These are phyloP conservation scores for Ameiurus melas DNA, from an alignment of 2,113 vertebrate genomes.

Conservation along the genomic window DNA sequence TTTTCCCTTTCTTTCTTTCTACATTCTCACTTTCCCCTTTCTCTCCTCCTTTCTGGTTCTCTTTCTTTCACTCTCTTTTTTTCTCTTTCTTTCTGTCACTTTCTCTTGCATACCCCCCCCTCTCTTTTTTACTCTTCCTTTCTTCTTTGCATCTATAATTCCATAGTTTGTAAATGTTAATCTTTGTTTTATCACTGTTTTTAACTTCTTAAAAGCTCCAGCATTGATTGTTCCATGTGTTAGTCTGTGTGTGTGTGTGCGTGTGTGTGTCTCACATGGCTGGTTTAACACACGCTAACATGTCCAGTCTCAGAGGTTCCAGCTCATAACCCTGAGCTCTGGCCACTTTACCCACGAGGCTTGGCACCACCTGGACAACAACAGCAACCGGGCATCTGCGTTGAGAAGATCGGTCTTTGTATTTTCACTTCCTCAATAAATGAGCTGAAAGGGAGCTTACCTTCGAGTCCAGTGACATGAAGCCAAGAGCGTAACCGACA, in stretches of 20 bases:
- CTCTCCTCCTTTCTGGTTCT: neutral
- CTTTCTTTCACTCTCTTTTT: neutral
- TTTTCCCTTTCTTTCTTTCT: neutral
- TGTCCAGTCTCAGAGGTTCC: slow-evolving; percentile 73
- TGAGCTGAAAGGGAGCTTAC: slow-evolving; percentile 62
- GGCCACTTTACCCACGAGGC: slow-evolving; percentile 71
- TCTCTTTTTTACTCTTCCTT: neutral
- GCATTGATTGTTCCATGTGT: neutral
- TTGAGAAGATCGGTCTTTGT: neutral
- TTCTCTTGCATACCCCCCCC: neutral
- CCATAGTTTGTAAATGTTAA: neutral
- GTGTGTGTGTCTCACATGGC: slow-evolving; percentile 73
- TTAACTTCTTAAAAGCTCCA: neutral
- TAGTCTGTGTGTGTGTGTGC: neutral
- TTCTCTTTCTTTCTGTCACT: neutral
- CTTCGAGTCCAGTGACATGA: slow-evolving; percentile 83
- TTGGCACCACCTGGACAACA: slow-evolving; percentile 67
- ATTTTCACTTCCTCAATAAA: neutral
- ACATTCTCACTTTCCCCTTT: neutral
- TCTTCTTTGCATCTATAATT: neutral
- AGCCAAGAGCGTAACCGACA: slow-evolving; percentile 77
- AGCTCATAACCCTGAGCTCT: slow-evolving; percentile 71
- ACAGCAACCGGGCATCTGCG: neutral
- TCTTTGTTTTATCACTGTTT: neutral
- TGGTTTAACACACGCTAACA: slow-evolving; percentile 73